Conservation (phyloP, 1,140 invertebrate genomes). For the Episyrphus balteatus region DNA sequence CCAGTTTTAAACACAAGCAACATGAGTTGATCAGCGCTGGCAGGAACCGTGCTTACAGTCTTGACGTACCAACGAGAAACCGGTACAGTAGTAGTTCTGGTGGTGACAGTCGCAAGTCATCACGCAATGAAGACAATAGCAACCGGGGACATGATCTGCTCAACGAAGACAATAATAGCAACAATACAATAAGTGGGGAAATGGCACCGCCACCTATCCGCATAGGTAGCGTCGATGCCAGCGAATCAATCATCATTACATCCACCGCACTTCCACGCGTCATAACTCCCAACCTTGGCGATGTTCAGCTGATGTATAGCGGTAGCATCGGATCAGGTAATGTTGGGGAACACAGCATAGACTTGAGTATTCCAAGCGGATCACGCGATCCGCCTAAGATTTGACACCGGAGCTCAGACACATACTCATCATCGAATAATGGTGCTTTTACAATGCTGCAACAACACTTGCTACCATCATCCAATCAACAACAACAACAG, state of each 20-base stretch:
- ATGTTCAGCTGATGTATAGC: too few relatives aligned
- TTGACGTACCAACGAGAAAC: slow-evolving; percentile 26
- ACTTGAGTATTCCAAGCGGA: slow-evolving; percentile 22
- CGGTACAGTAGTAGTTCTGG: slow-evolving; percentile 15
- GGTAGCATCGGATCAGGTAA: too few relatives aligned
- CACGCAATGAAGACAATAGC: slow-evolving; percentile 16
- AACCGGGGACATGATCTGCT: background rate
- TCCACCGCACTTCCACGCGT: slow-evolving; percentile 4
- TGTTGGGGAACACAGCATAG: slow-evolving; percentile 11
- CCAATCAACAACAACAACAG: slow-evolving; percentile 1
- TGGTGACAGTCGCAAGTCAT: slow-evolving; percentile 26
- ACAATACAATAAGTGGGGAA: slow-evolving; percentile 5
- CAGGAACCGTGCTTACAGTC: slow-evolving; percentile 29
- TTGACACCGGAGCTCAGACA: slow-evolving; percentile 31
- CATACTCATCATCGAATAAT: slow-evolving; percentile 20
- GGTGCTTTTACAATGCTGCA: slow-evolving; percentile 14
- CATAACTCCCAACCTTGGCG: background rate
- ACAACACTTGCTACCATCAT: slow-evolving; percentile 5
- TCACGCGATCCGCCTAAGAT: slow-evolving; percentile 26
- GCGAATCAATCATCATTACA: slow-evolving; percentile 3
- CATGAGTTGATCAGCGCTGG: slow-evolving; percentile 7
- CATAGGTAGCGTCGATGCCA: slow-evolving; percentile 1
- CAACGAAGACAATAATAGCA: slow-evolving; percentile 4
- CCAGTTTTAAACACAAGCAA: slow-evolving; percentile 5
- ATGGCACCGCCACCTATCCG: background rate